phyloP scores from a whole-genome alignment of 53 echinoderm and acorn worm species.

The Paelopatides confundens region DNA sequence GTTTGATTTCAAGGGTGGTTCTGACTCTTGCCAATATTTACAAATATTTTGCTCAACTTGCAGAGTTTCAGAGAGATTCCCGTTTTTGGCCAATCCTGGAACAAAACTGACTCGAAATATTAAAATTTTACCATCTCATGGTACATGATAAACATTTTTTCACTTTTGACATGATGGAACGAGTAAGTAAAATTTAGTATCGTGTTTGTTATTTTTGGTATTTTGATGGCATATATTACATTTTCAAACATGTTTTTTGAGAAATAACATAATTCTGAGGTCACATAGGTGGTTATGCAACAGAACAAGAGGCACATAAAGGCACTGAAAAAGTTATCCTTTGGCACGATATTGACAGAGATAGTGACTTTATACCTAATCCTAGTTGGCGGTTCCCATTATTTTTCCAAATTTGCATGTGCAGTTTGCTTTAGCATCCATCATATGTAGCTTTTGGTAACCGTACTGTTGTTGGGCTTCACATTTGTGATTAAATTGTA shows the following conservation, averaged over 20 bases:
- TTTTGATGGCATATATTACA: not conserved
- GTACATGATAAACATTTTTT: not conserved
- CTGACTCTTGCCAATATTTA: slow-evolving; percentile 46
- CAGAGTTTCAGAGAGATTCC: slow-evolving; percentile 22
- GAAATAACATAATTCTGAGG: not conserved
- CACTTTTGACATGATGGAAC: slow-evolving; percentile 48
- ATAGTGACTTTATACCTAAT: too few species aligned
- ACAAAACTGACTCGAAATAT: slow-evolving; percentile 45
- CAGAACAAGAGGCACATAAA: not conserved
- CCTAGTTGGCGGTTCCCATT: not conserved
- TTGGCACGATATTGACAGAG: not conserved
- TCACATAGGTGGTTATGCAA: not conserved
- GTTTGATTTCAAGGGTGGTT: slow-evolving; percentile 52
- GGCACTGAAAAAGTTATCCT: not conserved
- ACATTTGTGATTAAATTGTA: too few species aligned
- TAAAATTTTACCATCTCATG: slow-evolving; percentile 14
- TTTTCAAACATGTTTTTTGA: not conserved
- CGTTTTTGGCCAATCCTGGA: slow-evolving; percentile 29
- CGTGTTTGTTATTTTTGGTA: not conserved
- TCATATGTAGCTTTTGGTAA: not conserved
- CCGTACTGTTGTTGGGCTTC: too few species aligned
- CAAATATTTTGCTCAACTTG: slow-evolving; percentile 20
- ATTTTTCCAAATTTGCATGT: not conserved
- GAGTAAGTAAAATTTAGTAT: not conserved
- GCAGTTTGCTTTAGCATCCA: not conserved